phyloP scores from a whole-genome alignment of 2,797 vertebrate species.

The Hydrolagus colliei region DNA sequence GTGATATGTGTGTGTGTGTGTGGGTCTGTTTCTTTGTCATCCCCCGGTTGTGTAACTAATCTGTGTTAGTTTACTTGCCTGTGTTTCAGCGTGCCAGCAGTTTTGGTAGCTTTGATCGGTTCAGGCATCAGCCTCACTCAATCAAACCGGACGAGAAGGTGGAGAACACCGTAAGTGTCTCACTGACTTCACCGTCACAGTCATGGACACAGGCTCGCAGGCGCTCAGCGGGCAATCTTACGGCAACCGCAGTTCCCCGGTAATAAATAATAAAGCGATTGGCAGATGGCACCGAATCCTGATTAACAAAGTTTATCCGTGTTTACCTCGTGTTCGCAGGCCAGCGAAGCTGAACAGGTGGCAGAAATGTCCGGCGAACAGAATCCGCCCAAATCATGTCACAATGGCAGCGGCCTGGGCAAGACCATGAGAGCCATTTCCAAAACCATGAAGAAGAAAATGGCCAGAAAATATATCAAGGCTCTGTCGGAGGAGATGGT shows the following conservation, averaged over 20 bases:
- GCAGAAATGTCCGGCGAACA: conserved; percentile 49
- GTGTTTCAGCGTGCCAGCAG: conserved; percentile 65
- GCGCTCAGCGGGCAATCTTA: too few relatives aligned
- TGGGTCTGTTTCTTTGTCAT: too few relatives aligned
- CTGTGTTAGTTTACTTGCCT: conserved; percentile 42
- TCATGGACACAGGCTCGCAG: too few relatives aligned
- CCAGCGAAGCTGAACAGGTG: conserved; percentile 56
- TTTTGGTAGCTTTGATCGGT: conserved; percentile 72
- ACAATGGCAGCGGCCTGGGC: conserved; percentile 50
- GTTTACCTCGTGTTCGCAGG: conserved; percentile 33
- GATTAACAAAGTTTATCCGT: conserved; percentile 33
- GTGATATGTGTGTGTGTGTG: not conserved
- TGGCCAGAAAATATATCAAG: conserved; percentile 66
- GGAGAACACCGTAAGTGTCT: conserved; percentile 44
- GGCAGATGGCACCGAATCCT: too few relatives aligned
- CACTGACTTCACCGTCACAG: too few relatives aligned
- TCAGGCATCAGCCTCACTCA: conserved; percentile 49
- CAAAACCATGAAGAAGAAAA: conserved; percentile 76
- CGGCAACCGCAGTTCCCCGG: too few relatives aligned
- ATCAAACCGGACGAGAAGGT: conserved; percentile 55
- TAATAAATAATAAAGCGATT: too few relatives aligned
- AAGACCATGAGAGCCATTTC: conserved; percentile 69
- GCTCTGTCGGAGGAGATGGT: conserved; percentile 62
- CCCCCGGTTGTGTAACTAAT: not conserved
- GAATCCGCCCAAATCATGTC: conserved; percentile 41